Percentiles rank a stretch among this genome's conserved stretches.
These are phyloP conservation scores for Muricea muricata DNA, from an alignment of 92 coral and sea anemone genomes.

Conservation along the genomic window DNA sequence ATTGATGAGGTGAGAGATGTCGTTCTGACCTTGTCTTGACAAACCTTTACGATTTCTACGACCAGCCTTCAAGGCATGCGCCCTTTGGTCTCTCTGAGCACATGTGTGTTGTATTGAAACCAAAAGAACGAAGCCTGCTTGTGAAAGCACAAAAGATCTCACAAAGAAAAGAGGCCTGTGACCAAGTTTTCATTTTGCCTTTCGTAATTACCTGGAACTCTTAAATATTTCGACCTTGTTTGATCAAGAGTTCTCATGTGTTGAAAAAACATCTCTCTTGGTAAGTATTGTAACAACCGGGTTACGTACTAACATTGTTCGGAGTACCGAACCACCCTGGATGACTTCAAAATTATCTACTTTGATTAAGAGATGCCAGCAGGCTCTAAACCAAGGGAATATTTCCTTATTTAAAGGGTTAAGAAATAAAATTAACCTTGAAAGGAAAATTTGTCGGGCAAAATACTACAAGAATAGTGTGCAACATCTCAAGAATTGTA, in stretches of 20 bases:
- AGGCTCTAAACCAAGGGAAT: constrained; percentile 37
- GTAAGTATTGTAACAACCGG: constrained; percentile 39
- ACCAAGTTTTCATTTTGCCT: constrained; percentile 43
- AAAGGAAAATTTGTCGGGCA: constrained; percentile 33
- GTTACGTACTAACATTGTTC: neutral
- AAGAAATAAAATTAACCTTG: constrained; percentile 39
- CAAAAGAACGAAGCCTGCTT: constrained; percentile 38
- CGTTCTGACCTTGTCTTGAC: constrained; percentile 13
- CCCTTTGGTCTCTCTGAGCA: constrained; percentile 51
- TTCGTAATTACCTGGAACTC: constrained; percentile 43
- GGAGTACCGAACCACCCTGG: constrained; percentile 16
- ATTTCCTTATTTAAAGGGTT: constrained; percentile 18
- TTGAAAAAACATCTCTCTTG: constrained; percentile 9
- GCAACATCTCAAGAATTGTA: neutral
- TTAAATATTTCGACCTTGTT: constrained; percentile 15
- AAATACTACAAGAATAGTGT: constrained; percentile 28
- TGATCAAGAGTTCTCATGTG: constrained; percentile 9
- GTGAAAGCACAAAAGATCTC: neutral
- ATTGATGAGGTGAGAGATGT: neutral
- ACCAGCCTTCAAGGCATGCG: neutral
- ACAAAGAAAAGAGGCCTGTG: constrained; percentile 39
- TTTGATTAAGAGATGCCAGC: constrained; percentile 7
- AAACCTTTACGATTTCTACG: constrained; percentile 9
- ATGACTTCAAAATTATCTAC: constrained; percentile 3
- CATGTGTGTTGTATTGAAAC: constrained; percentile 42